Percentiles rank a stretch among this genome's conserved stretches.
Evolutionary conservation across 2,888 invertebrate species (phyloP).

Genomic region (Tenthredo mesomela): DNA sequence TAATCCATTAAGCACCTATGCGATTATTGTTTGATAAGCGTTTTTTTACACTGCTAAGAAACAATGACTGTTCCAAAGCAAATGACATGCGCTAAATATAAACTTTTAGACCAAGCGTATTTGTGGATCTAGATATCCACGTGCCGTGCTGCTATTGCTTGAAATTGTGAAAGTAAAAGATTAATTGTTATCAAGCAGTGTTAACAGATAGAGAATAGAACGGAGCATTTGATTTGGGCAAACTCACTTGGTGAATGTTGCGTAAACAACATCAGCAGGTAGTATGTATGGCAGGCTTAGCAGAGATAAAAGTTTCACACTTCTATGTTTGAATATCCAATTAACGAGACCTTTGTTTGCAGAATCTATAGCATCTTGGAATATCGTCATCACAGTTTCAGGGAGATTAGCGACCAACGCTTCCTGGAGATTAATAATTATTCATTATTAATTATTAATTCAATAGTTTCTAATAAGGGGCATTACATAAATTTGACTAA

Average conservation of each 20-base stretch:
- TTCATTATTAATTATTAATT: background rate
- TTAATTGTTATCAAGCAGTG: background rate
- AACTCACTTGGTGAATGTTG: slow-evolving; percentile 93
- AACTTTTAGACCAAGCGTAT: background rate
- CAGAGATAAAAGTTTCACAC: slow-evolving; percentile 89
- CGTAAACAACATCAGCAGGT: slow-evolving; percentile 93
- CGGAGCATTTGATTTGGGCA: slow-evolving; percentile 2
- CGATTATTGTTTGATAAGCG: background rate
- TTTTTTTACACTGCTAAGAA: background rate
- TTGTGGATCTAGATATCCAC: background rate
- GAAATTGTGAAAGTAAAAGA: background rate
- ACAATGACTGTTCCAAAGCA: background rate
- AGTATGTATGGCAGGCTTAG: slow-evolving; percentile 92
- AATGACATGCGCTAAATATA: background rate
- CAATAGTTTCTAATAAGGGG: background rate
- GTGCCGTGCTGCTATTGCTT: background rate
- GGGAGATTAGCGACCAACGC: slow-evolving; percentile 93
- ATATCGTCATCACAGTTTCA: slow-evolving; percentile 92
- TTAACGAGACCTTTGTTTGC: slow-evolving; percentile 95
- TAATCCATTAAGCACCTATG: background rate
- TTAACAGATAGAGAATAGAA: slow-evolving; percentile 24
- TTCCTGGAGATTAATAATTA: slow-evolving; percentile 80
- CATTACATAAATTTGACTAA: background rate
- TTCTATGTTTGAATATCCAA: slow-evolving; percentile 92
- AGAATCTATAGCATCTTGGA: slow-evolving; percentile 95